Evolutionary conservation across 2,797 vertebrate species (phyloP).

Genomic region (Enteromius thamalakanensis): DNA sequence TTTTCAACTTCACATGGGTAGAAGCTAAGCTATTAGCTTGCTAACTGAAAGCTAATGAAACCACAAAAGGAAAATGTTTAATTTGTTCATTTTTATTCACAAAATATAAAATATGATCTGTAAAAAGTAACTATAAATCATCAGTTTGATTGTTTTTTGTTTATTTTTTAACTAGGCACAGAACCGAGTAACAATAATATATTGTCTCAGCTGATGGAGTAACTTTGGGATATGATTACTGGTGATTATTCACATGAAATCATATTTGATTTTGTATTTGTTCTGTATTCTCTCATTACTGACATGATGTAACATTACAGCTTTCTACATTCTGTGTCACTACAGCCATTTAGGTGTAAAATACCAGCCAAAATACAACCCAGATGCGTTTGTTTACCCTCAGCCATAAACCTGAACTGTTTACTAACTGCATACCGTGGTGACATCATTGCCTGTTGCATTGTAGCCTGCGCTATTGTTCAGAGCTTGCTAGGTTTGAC

Average conservation of each 20-base stretch:
- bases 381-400: slow-evolving; percentile 52
- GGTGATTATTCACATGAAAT: neutral
- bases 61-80: neutral
- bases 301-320: neutral
- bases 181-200: neutral
- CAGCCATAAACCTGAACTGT: slow-evolving; percentile 46
- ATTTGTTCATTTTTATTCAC: neutral
- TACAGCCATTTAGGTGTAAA: slow-evolving; percentile 25
- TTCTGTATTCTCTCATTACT: neutral
- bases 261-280: neutral
- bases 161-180: neutral
- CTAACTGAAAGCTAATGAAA: neutral
- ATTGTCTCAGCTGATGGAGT: neutral
- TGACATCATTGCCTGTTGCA: slow-evolving; percentile 50
- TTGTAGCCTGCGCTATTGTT: slow-evolving; percentile 53
- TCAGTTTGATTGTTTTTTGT: neutral
- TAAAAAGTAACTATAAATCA: neutral
- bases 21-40: neutral
- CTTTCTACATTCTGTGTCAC: slow-evolving; percentile 1
- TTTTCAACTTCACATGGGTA: neutral
- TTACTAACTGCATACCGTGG: slow-evolving; percentile 49
- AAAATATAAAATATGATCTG: neutral
- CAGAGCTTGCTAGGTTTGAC: neutral
- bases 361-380: slow-evolving; percentile 4
- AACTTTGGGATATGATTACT: neutral